Evolutionary conservation across 2,888 invertebrate species (phyloP), one percentile per base, ranked within the genome.

Genomic region (Diadromus collaris): DNA sequence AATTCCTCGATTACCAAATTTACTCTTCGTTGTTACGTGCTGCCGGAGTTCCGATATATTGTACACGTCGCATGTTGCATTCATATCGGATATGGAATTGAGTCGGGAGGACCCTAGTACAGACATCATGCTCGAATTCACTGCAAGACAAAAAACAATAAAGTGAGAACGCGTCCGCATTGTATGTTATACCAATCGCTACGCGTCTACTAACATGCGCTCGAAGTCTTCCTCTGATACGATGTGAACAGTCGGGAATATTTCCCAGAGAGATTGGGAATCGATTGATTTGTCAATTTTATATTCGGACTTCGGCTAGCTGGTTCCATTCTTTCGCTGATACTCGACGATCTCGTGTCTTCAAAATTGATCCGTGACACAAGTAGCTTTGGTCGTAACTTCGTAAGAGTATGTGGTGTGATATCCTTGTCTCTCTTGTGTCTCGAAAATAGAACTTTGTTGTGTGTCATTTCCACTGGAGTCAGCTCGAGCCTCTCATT

Each of bases 231-330:
- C 24, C 63, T 80, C 19, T 29, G 76, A 69, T 46, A 27, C 13
- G 69, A 73, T 2, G 85, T 84, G 84, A 90, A 89, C 64, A 90
- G 74, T 70, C 87, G 81, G 1, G 88, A 87, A 77, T 89, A 90
- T 78, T 87, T 89, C 65, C 82, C 84, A 4, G 74, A 76, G 64
- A 82, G 80, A 81, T 80, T 85, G 6, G 32, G 29, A 16, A 63
- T 82, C 67, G 69, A 75, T 16, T 61, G 67, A 74, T 77, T 74
- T n/a, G 79, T 63, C 54, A 41, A 69, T 76, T 70, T 78, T 71
- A 29, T 75, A 29, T 38, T 71, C 60, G 32, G 74, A 65, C 29
- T 72, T 79, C 68, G 75, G 79, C 67, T 58, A 6, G 61, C 48
- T 6, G 77, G 77, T 27, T 77, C 70, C 21, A 73, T 63, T 76